Conservation (phyloP, 2,113 vertebrate genomes). For the Ariopsis seemanni region DNA sequence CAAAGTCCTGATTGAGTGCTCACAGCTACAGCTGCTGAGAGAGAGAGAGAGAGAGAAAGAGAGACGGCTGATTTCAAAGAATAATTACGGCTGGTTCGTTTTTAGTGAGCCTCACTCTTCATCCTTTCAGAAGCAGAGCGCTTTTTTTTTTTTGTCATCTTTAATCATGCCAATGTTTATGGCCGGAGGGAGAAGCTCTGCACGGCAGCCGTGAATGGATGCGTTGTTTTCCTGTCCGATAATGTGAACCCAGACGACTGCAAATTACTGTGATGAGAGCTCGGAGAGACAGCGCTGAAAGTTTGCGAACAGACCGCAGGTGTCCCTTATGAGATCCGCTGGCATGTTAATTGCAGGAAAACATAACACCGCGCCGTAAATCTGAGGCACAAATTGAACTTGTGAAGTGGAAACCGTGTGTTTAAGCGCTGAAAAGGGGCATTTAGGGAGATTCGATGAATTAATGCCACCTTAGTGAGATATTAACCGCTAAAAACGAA, state of each 20-base stretch:
- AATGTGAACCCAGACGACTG: conserved; percentile 19
- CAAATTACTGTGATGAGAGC: neutral
- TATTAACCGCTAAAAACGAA: neutral
- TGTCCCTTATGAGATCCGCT: conserved; percentile 17
- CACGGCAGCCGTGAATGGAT: conserved; percentile 28
- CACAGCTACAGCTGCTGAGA: neutral
- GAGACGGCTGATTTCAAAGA: conserved; percentile 35
- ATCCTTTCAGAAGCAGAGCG: conserved; percentile 7
- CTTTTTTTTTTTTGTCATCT: conserved; percentile 16
- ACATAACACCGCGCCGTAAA: neutral
- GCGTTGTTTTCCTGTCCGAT: conserved; percentile 14
- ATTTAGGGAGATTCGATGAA: neutral
- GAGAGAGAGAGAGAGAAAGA: neutral
- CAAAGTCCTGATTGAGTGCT: neutral
- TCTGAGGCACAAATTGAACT: neutral
- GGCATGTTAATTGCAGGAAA: conserved; percentile 24
- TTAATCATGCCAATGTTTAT: conserved; percentile 47
- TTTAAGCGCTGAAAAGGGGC: neutral
- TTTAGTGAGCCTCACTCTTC: neutral
- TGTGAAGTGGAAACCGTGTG: neutral
- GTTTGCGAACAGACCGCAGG: conserved; percentile 30
- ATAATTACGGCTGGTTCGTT: conserved; percentile 40
- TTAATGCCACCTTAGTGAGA: neutral
- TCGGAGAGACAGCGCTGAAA: conserved; percentile 10
- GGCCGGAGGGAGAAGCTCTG: conserved; percentile 20